Percentiles rank a stretch among this genome's conserved stretches.
Evolutionary conservation across 2,888 invertebrate genomes (phyloP).

Genomic region (Brenthis hecate): DNA sequence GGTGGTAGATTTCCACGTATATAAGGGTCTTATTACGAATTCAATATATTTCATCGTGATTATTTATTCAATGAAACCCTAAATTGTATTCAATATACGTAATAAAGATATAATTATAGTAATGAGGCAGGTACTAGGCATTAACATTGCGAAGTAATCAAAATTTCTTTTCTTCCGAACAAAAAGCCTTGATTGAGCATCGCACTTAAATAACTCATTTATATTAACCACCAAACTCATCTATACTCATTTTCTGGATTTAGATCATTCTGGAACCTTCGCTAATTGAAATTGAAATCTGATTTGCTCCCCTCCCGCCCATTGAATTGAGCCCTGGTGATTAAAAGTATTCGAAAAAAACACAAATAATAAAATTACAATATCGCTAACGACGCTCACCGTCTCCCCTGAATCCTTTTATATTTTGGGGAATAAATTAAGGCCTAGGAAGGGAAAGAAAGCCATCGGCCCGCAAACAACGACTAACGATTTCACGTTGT

Average conservation of each 20-base stretch:
- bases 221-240: slow-evolving; percentile 73
- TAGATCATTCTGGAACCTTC: slow-evolving; percentile 72
- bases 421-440: slow-evolving; percentile 80
- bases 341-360: slow-evolving; percentile 82
- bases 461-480: slow-evolving; percentile 64
- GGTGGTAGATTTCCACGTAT: slow-evolving; percentile 8
- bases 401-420: slow-evolving; percentile 80
- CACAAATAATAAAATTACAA: slow-evolving; percentile 84
- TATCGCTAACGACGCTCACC: slow-evolving; percentile 79
- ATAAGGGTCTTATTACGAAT: neutral
- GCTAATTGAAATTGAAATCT: slow-evolving; percentile 82
- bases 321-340: slow-evolving; percentile 66
- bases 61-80: neutral
- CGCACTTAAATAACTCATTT: slow-evolving; percentile 65
- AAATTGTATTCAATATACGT: neutral
- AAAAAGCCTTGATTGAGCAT: slow-evolving; percentile 62
- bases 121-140: neutral
- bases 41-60: no score
- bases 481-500: slow-evolving; percentile 68
- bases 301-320: slow-evolving; percentile 71
- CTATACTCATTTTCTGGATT: slow-evolving; percentile 75
- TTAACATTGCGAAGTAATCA: slow-evolving; percentile 2
- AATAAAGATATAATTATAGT: no score
- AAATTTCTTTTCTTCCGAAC: slow-evolving; percentile 15
- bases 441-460: slow-evolving; percentile 66